Evolutionary conservation across 2,888 invertebrate genomes (phyloP), one percentile per base, ranked within the genome.

Genomic region (Zaprionus obscuricornis): DNA sequence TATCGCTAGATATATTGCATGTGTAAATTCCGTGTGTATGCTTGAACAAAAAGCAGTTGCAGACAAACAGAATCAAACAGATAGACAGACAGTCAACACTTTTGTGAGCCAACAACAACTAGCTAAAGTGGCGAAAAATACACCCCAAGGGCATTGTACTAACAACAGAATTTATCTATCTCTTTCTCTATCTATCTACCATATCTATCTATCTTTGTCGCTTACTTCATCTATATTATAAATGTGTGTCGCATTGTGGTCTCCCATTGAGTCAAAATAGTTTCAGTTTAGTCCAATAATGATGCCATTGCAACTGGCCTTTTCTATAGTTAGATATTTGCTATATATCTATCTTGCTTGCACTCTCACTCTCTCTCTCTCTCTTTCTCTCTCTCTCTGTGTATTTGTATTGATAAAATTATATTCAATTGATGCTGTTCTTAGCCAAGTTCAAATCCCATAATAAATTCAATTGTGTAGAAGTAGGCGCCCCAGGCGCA

Each of bases 341-440:
- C 1, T 24, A 37, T 22, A 36, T 14, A 17, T 20, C 10, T 37
- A 11, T 17, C 26, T 26, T 27, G 34, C 36, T 36, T 13, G 6
- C 14, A 31, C 43, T 26, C 52, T 49, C 40, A 27, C 66, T 51
- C 57, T 55, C 43, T 62, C 56, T 45, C 26, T 8, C 14, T 36
- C 43, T 26, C 52, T 49, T 43, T 26, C 66, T 51, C 57, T 55
- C 43, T 62, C 56, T 45, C 26, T 37, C 39, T 24, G 50, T 46
- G 59, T 50, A 40, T 45, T 54, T 50, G 58, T 56, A 37, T 51
- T 58, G 65, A 85, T 68, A 73, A 83, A 83, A 79, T 78, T 79
- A 72, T 74, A 83, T 78, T 85, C 78, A 78, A 78, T 78, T 78
- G 85, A 85, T 76, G 85, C 81, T 85, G n/a, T n/a, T n/a, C n/a